phyloP scores from a whole-genome alignment of 2,797 vertebrate species.

The Botia almorhae region DNA sequence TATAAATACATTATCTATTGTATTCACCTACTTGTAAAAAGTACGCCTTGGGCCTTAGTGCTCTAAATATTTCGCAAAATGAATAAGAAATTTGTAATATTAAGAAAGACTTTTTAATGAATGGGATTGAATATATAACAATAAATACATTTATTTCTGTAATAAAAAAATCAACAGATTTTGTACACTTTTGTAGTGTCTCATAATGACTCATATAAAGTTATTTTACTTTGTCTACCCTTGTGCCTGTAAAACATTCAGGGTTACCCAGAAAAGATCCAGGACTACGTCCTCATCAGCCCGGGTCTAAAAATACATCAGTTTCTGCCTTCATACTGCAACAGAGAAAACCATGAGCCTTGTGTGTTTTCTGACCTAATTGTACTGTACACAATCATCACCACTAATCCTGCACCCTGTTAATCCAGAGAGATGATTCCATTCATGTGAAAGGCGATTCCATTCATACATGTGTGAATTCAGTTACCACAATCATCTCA shows the following conservation, averaged over 20 bases:
- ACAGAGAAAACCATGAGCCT: background rate
- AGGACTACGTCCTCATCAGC: background rate
- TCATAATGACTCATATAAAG: background rate
- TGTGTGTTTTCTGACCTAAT: slow-evolving; percentile 43
- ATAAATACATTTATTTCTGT: too few species aligned
- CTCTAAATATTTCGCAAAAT: too few species aligned
- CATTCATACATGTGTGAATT: background rate
- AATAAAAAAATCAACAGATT: too few species aligned
- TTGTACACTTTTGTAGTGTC: background rate
- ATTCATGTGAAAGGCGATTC: slow-evolving; percentile 36
- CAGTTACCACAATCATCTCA: background rate
- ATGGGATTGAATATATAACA: too few species aligned
- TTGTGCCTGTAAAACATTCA: background rate
- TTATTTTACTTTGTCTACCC: background rate
- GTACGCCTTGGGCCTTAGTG: too few species aligned
- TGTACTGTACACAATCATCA: slow-evolving; percentile 36
- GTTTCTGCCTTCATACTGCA: slow-evolving; percentile 10
- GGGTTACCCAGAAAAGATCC: background rate
- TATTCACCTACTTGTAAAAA: too few species aligned
- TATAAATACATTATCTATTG: too few species aligned
- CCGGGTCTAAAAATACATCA: background rate
- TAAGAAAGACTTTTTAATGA: too few species aligned
- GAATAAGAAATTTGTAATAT: too few species aligned
- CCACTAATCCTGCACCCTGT: slow-evolving; percentile 33
- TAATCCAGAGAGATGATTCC: slow-evolving; percentile 47